phyloP scores from a whole-genome alignment of 1,140 invertebrate species.

The Psix sp. region DNA sequence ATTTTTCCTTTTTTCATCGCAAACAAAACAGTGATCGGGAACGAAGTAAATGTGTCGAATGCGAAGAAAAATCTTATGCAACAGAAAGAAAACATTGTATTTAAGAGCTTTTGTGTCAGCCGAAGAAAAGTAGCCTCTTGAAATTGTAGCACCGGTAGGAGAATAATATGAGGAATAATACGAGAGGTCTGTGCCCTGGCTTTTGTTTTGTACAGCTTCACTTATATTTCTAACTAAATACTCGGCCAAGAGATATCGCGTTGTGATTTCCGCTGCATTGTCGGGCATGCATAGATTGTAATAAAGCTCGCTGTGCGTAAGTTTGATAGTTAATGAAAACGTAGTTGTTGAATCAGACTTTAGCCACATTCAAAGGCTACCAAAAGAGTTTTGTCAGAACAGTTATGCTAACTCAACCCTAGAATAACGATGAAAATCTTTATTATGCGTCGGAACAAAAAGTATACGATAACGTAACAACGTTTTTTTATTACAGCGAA shows the following conservation, averaged over 20 bases:
- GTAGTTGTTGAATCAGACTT: conserved; percentile 30
- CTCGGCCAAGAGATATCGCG: conserved; percentile 36
- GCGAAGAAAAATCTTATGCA: conserved; percentile 8
- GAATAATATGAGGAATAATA: conserved; percentile 56
- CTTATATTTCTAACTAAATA: conserved; percentile 52
- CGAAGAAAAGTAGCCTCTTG: conserved; percentile 47
- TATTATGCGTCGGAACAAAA: conserved; percentile 26
- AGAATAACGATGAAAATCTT: conserved; percentile 26
- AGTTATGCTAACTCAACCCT: conserved; percentile 18
- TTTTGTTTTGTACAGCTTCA: conserved; percentile 53
- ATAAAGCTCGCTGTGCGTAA: conserved; percentile 45
- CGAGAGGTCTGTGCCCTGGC: conserved; percentile 31
- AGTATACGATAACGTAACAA: conserved; percentile 14
- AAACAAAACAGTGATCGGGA: conserved; percentile 16
- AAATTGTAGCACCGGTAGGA: conserved; percentile 45
- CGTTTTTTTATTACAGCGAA: conserved; percentile 4
- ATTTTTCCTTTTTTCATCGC: conserved; percentile 2
- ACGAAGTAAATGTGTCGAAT: conserved; percentile 31
- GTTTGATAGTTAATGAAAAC: conserved; percentile 53
- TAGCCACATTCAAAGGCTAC: conserved; percentile 36
- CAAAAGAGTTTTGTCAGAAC: conserved; percentile 38
- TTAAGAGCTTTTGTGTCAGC: conserved; percentile 29
- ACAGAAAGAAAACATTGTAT: conserved; percentile 24
- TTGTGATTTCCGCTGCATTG: conserved; percentile 44
- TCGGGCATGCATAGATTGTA: conserved; percentile 42